Percentiles rank a stretch among this genome's conserved stretches.
Evolutionary conservation across 2,888 invertebrate genomes (phyloP).

Genomic region (Halocaridina rubra): DNA sequence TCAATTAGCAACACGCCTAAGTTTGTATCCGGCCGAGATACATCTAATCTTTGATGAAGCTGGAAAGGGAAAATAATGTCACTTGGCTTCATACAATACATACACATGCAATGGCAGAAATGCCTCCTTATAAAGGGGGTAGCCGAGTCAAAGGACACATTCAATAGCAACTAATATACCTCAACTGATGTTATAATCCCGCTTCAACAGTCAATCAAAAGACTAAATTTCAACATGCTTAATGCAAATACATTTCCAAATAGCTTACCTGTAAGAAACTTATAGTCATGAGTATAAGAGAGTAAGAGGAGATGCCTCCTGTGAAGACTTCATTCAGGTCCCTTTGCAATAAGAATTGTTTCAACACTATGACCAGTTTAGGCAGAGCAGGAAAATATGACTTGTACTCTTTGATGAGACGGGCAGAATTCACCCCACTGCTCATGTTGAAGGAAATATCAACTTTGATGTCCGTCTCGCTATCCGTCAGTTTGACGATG

Average conservation of each 20-base stretch:
- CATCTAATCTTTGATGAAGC: slow-evolving; percentile 87
- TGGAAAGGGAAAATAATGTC: slow-evolving; percentile 68
- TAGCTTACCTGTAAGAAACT: slow-evolving; percentile 88
- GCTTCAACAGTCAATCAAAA: too few species aligned
- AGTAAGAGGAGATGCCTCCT: slow-evolving; percentile 98
- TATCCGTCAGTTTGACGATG: slow-evolving; percentile 96
- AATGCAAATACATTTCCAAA: too few species aligned
- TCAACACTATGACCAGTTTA: slow-evolving; percentile 95
- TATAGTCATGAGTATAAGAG: slow-evolving; percentile 97
- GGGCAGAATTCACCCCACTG: slow-evolving; percentile 96
- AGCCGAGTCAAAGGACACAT: too few species aligned
- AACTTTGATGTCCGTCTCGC: slow-evolving; percentile 87
- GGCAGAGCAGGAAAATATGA: slow-evolving; percentile 89
- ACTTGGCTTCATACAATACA: too few species aligned
- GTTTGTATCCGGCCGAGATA: slow-evolving; percentile 76
- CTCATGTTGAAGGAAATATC: slow-evolving; percentile 99
- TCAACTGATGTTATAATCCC: too few species aligned
- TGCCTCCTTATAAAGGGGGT: too few species aligned
- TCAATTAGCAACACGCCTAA: slow-evolving; percentile 94
- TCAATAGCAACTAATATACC: too few species aligned
- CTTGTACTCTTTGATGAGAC: slow-evolving; percentile 92
- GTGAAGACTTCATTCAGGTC: slow-evolving; percentile 99
- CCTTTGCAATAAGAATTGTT: slow-evolving; percentile 97
- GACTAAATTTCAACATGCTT: too few species aligned
- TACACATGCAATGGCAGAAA: too few species aligned